A percentile compares a stretch with the other conserved stretches of the same genome.
Evolutionary conservation across 2,113 vertebrate genomes (phyloP).

Genomic region (Desmodus rotundus): DNA sequence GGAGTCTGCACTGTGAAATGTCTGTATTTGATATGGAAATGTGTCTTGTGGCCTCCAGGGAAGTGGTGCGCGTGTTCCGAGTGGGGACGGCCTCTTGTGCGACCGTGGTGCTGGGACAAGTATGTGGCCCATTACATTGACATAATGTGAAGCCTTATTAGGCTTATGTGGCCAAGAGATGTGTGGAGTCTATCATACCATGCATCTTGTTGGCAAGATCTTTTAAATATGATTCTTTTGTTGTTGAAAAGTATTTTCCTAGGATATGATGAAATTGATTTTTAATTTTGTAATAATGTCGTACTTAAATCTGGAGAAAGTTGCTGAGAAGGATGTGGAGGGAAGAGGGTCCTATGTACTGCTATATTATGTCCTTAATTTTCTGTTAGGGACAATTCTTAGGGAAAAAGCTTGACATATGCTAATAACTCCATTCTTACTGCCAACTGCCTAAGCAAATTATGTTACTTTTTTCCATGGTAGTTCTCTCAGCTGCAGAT

Average conservation of each 20-base stretch:
- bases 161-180: neutral
- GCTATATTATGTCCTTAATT: neutral
- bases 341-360: neutral
- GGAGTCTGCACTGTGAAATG: neutral
- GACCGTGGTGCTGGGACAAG: neutral
- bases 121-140: neutral
- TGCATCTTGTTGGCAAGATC: neutral
- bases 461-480: constrained; percentile 20
- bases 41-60: neutral
- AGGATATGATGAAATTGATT: constrained; percentile 6
- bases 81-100: neutral
- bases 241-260: constrained; percentile 36
- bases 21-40: neutral
- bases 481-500: constrained; percentile 32
- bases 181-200: neutral
- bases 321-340: neutral
- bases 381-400: constrained; percentile 40
- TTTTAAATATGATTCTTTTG: neutral
- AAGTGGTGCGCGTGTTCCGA: neutral
- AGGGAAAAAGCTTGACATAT: constrained; percentile 8
- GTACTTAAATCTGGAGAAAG: constrained; percentile 38
- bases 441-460: constrained; percentile 38
- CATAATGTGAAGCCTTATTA: neutral
- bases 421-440: constrained; percentile 3
- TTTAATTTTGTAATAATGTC: constrained; percentile 38